These are phyloP conservation scores for Xanthorhoe designata DNA, from an alignment of 2,888 invertebrate genomes.

Conservation along the genomic window DNA sequence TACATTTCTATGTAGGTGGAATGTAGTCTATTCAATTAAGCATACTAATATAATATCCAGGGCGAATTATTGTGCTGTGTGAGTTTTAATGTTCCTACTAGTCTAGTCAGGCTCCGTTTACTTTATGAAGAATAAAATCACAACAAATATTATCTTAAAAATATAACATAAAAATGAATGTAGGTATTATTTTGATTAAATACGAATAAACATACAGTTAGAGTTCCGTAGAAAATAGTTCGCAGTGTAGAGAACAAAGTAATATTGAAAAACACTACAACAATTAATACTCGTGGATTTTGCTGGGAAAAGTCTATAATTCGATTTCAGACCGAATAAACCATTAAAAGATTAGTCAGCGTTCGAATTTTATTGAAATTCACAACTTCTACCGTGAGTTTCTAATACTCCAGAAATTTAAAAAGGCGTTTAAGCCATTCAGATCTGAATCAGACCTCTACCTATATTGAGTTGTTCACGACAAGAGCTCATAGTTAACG, in stretches of 20 bases:
- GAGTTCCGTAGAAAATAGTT: too few relatives aligned
- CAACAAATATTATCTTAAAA: background rate
- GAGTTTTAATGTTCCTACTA: background rate
- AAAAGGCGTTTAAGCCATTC: slow-evolving; percentile 21
- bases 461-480: slow-evolving; percentile 30
- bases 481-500: slow-evolving; percentile 44
- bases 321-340: background rate
- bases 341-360: background rate
- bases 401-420: too few relatives aligned
- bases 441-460: slow-evolving; percentile 20
- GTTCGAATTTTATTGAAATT: background rate
- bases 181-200: too few relatives aligned
- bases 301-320: background rate
- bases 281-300: background rate
- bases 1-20: slow-evolving; percentile 38
- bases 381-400: too few relatives aligned
- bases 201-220: too few relatives aligned
- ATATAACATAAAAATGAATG: too few relatives aligned
- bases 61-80: background rate
- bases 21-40: slow-evolving; percentile 6
- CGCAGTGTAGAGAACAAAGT: background rate
- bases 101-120: background rate
- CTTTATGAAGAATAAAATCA: background rate
- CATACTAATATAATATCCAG: slow-evolving; percentile 2
- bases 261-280: background rate